Conservation (phyloP, 2,888 invertebrate genomes). For the Acleris cristana region DNA sequence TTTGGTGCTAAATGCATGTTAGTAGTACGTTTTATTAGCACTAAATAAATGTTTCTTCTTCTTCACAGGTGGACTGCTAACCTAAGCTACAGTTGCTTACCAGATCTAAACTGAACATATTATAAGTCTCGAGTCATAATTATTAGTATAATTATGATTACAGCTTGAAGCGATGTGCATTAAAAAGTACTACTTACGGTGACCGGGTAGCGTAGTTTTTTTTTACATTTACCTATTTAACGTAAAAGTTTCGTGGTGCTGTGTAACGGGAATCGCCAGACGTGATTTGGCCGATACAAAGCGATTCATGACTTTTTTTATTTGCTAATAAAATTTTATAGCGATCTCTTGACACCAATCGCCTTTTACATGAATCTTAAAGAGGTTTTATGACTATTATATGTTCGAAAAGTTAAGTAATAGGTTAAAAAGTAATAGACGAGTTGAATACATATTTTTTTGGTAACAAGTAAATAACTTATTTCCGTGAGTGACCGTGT, state of each 20-base stretch:
- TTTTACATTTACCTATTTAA: not conserved
- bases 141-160: no score
- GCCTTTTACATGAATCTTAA: conserved; percentile 22
- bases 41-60: no score
- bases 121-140: no score
- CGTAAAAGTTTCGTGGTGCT: conserved; percentile 2
- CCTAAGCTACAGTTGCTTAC: no score
- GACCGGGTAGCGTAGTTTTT: not conserved
- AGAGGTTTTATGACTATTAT: conserved; percentile 7
- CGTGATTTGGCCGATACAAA: conserved; percentile 19
- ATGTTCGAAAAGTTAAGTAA: not conserved
- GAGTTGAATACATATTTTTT: not conserved
- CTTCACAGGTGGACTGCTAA: no score
- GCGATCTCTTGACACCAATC: conserved; percentile 43
- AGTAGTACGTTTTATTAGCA: no score
- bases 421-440: not conserved
- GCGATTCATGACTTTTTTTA: conserved; percentile 38
- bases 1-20: no score
- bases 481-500: no score
- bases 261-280: conserved; percentile 10
- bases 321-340: conserved; percentile 43
- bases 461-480: no score
- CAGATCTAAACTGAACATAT: no score
- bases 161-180: no score
- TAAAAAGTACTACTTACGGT: no score